Conservation (phyloP, 2,888 invertebrate species). For the Cenopis cana region DNA sequence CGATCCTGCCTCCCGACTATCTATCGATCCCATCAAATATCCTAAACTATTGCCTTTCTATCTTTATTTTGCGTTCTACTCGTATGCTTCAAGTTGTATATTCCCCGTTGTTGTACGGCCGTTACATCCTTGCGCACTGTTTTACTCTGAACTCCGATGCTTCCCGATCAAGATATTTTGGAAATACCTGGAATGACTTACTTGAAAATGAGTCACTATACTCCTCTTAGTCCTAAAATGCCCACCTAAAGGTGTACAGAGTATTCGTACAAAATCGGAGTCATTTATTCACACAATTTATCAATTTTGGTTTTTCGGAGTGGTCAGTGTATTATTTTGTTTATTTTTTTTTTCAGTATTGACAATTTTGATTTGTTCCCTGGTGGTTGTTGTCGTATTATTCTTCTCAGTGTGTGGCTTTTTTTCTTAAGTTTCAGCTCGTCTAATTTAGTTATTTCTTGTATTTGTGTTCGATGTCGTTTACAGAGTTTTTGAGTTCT, state of each 20-base stretch:
- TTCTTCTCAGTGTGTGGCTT: constrained; percentile 30
- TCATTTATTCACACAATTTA: constrained; percentile 5
- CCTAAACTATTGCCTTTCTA: not conserved
- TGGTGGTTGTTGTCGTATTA: constrained; percentile 11
- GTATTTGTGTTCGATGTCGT: constrained; percentile 49
- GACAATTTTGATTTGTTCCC: constrained; percentile 13
- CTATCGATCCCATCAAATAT: not conserved
- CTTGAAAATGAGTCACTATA: no score
- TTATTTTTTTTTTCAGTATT: constrained; percentile 17
- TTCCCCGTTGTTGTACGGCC: not conserved
- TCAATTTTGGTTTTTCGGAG: not conserved
- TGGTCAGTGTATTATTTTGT: not conserved
- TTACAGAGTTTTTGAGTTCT: constrained; percentile 46
- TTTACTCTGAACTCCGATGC: not conserved
- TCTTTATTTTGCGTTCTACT: constrained; percentile 20
- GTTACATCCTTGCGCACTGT: not conserved
- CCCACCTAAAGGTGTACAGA: not conserved
- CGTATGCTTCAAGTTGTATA: not conserved
- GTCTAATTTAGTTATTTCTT: constrained; percentile 40
- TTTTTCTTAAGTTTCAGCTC: constrained; percentile 35
- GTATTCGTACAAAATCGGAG: not conserved
- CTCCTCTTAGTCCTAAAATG: not conserved
- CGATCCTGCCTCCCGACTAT: not conserved
- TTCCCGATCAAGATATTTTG: no score
- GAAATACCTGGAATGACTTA: not conserved